A percentile compares a stretch with the other conserved stretches of the same genome.
Conservation (phyloP, 2,888 invertebrate genomes). For the Ennomos erosarius region DNA sequence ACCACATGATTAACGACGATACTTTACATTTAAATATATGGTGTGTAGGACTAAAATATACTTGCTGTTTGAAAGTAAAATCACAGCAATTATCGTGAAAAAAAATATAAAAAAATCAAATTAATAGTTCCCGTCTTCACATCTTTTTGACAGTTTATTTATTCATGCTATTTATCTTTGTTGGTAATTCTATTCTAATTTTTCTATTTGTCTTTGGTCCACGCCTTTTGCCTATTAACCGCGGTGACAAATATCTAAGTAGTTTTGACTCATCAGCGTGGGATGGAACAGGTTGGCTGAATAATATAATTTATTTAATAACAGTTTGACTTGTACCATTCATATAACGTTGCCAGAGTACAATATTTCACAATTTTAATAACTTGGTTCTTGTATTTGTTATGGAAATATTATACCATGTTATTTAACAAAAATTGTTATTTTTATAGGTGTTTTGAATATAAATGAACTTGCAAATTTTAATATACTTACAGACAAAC, state of each 20-base stretch:
- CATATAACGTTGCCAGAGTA: slow-evolving; percentile 1
- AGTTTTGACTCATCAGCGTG: slow-evolving; percentile 38
- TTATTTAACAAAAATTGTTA: not conserved
- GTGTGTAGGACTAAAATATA: too few species aligned
- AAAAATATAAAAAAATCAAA: not conserved
- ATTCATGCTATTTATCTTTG: slow-evolving; percentile 4
- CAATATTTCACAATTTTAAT: slow-evolving; percentile 8
- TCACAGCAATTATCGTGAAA: too few species aligned
- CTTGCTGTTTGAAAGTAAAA: too few species aligned
- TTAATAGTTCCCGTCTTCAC: not conserved
- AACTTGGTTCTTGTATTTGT: not conserved
- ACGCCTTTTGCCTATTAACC: slow-evolving; percentile 37
- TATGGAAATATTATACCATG: not conserved
- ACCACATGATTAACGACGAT: too few species aligned
- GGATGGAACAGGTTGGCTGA: slow-evolving; percentile 14
- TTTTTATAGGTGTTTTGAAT: too few species aligned
- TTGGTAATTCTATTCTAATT: slow-evolving; percentile 16
- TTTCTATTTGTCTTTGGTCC: slow-evolving; percentile 23
- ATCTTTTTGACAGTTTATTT: slow-evolving; percentile 1
- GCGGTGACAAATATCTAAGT: slow-evolving; percentile 31
- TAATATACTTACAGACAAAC: too few species aligned
- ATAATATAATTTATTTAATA: slow-evolving; percentile 17
- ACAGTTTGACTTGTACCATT: slow-evolving; percentile 1
- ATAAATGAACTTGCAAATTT: too few species aligned
- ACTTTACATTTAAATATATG: too few species aligned